Evolutionary conservation across 2,888 invertebrate species (phyloP).

Genomic region (Protophormia terraenovae): DNA sequence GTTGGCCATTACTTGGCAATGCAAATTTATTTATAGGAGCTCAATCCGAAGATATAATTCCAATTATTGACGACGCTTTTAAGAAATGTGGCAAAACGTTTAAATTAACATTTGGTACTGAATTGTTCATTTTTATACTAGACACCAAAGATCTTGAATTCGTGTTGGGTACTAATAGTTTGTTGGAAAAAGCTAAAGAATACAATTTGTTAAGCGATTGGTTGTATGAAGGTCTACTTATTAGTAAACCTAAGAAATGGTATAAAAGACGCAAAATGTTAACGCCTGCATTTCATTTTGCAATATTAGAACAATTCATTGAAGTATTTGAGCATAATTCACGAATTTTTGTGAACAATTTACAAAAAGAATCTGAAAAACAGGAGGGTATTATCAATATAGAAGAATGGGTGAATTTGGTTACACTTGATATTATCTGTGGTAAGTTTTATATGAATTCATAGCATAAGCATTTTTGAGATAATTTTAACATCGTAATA

Average conservation of each 20-base stretch:
- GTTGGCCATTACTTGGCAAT: too few species aligned
- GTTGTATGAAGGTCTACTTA: slow-evolving; percentile 84
- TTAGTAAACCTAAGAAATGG: slow-evolving; percentile 81
- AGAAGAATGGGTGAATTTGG: slow-evolving; percentile 84
- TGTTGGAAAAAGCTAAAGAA: slow-evolving; percentile 83
- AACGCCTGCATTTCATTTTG: slow-evolving; percentile 91
- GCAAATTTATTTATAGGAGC: too few species aligned
- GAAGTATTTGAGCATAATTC: slow-evolving; percentile 86
- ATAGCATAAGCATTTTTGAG: too few species aligned
- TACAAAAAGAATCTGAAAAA: slow-evolving; percentile 83
- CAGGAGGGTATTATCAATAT: slow-evolving; percentile 83
- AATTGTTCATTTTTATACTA: slow-evolving; percentile 75
- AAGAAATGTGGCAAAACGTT: slow-evolving; percentile 73
- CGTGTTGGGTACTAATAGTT: slow-evolving; percentile 77
- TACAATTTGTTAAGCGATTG: slow-evolving; percentile 82
- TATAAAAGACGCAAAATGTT: slow-evolving; percentile 85
- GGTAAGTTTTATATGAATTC: too few species aligned
- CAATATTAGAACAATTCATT: slow-evolving; percentile 88
- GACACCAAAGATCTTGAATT: slow-evolving; percentile 77
- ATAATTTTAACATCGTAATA: too few species aligned
- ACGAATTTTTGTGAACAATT: slow-evolving; percentile 83
- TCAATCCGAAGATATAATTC: too few species aligned
- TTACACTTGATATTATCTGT: slow-evolving; percentile 85
- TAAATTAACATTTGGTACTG: slow-evolving; percentile 78
- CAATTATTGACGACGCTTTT: too few species aligned